These are phyloP conservation scores for Octopus sinensis DNA, from an alignment of 1,140 invertebrate species.

Conservation along the genomic window DNA sequence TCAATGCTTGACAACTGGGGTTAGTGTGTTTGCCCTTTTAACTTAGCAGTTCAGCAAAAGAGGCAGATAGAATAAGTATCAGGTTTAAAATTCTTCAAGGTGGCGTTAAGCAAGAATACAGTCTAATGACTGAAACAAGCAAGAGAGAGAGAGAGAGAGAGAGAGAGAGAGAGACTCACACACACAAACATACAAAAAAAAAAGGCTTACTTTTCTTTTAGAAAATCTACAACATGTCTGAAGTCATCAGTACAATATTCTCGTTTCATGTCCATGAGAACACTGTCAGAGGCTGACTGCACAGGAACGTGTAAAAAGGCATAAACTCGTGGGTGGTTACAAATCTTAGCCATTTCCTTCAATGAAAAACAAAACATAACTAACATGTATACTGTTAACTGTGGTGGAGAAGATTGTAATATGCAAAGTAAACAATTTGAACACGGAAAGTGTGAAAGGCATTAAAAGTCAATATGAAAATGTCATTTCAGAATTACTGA, in stretches of 20 bases:
- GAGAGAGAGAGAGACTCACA: slow-evolving; percentile 17
- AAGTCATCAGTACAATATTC: slow-evolving; percentile 90
- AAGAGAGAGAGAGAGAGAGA: not conserved
- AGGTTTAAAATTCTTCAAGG: too few species aligned
- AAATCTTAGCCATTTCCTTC: slow-evolving; percentile 81
- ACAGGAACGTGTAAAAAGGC: slow-evolving; percentile 95
- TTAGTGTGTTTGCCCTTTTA: too few species aligned
- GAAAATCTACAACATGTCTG: slow-evolving; percentile 80
- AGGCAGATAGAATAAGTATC: too few species aligned
- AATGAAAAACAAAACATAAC: slow-evolving; percentile 16
- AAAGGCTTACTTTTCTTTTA: slow-evolving; percentile 67
- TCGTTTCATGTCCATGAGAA: slow-evolving; percentile 92
- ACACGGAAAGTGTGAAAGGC: too few species aligned
- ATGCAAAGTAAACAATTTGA: too few species aligned
- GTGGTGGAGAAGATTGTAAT: too few species aligned
- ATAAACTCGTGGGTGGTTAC: slow-evolving; percentile 87
- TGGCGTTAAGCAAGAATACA: too few species aligned
- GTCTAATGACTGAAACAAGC: too few species aligned
- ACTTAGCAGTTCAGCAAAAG: too few species aligned
- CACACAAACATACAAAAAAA: slow-evolving; percentile 17
- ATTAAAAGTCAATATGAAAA: not conserved
- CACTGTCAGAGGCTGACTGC: slow-evolving; percentile 90
- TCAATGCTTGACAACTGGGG: too few species aligned
- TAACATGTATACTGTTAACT: too few species aligned
- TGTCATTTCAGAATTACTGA: too few species aligned